These are phyloP conservation scores for Xyrichtys novacula DNA, from an alignment of 2,797 vertebrate genomes.

Conservation along the genomic window DNA sequence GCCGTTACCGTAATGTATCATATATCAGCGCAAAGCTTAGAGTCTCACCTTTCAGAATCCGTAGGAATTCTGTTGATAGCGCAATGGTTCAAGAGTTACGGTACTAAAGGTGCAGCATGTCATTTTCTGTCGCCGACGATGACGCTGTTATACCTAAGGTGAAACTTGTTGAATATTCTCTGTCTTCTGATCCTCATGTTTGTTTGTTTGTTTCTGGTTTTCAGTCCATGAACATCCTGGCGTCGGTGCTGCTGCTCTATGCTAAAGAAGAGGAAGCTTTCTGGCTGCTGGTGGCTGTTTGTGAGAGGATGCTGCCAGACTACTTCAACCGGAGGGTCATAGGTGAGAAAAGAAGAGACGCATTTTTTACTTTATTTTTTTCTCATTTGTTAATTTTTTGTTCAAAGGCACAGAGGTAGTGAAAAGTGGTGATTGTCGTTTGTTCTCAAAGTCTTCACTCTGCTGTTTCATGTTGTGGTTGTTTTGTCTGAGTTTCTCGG, in stretches of 20 bases:
- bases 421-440: not conserved
- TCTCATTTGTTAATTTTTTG: no score
- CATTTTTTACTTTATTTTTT: not conserved
- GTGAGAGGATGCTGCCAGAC: slow-evolving; percentile 97
- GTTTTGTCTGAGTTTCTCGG: slow-evolving; percentile 3
- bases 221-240: slow-evolving; percentile 98
- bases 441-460: not conserved
- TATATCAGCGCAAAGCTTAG: no score
- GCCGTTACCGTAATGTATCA: no score
- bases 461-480: not conserved
- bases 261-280: slow-evolving; percentile 97
- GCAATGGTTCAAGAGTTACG: no score
- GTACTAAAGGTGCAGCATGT: no score
- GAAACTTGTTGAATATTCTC: not conserved
- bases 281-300: slow-evolving; percentile 96
- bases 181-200: not conserved
- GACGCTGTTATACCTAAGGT: no score
- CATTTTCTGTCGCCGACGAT: no score
- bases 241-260: slow-evolving; percentile 94
- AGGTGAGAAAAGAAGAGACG: slow-evolving; percentile 79
- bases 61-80: no score
- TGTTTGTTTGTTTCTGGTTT: not conserved
- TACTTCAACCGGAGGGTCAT: slow-evolving; percentile 97
- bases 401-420: not conserved
- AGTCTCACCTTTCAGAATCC: no score